Evolutionary conservation across 2,888 invertebrate species (phyloP), one percentile per base, ranked within the genome.

Genomic region (Philereme transversata): DNA sequence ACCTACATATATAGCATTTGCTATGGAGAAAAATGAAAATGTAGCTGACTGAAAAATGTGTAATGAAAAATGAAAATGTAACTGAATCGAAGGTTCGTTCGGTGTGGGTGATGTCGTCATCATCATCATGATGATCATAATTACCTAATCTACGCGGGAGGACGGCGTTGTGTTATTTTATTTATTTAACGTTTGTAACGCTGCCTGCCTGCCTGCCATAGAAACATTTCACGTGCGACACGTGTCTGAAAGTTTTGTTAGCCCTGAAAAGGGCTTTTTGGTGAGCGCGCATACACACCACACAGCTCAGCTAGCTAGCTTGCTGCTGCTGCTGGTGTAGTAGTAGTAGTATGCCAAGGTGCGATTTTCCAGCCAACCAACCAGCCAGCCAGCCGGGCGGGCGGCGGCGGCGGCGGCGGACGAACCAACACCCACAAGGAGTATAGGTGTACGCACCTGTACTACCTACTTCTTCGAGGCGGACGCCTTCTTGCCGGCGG

Each of bases 261-360:
- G 58, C 66, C 66, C 64, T 66, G 65, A 66, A 68, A 66, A 65
- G 63, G 68, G 68, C 66, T 64, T 65, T 69, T 79, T 96, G 40
- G 40, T 40, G 40, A 40, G 40, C 40, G 40, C 40, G 8, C 8
- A 40, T 8, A 40, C 40, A 40, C 6, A 40, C 7, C 6, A 40
- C 22, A 22, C 22, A 22, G 22, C 22, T 22, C 22, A 22, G 22
- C 22, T 22, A 22, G 22, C 22, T 22, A n/a, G n/a, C n/a, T n/a
- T 22, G 22, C 22, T 22, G 1, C 1, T 22, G 22, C 22, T 22
- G 22, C 8, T 7, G 5, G 0, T 40, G 8, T 5, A 6, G 8
- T 7, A 4, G 8, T 6, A 8, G 40, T 7, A 4, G 40, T 40
- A 40, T 40, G 40, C 40, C 38, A 43, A 43, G 43, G 43, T 43